Evolutionary conservation across 2,888 invertebrate genomes (phyloP), one percentile per base, ranked within the genome.

Genomic region (Brenthis ino): DNA sequence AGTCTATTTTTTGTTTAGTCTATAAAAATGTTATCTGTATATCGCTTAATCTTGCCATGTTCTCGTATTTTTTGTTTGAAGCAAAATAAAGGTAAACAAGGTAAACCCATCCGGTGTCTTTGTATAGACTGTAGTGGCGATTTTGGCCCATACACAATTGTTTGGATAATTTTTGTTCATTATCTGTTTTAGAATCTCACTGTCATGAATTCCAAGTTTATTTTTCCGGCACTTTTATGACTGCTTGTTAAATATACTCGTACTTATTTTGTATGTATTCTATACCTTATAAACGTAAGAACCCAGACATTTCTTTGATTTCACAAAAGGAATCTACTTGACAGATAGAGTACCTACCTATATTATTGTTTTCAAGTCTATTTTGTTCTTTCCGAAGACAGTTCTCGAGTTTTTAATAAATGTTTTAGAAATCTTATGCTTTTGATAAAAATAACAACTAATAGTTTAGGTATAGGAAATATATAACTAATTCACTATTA

Each of bases 21-120:
- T 74, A 48, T 57, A 24, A 33, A 50, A 56, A 68, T 70, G 57
- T 24, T 64, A 54, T 68, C 54, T 71, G 68, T 71, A 64, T 60
- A 64, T 65, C 56, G 54, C 50, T 67, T 58, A 75, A 70, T 72
- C 83, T 87, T 87, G 87, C 87, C 87, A 79, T 73, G 58, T 65
- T 74, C 80, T 83, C 78, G 72, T 75, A 74, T 82, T 87, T 87
- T 87, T 86, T 85, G 80, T 83, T 82, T 75, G 77, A 77, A 79
- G 80, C 81, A 84, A 87, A 75, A 88, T 85, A 87, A 87, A 86
- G 79, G 85, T 84, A 88, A 87, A 89, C 85, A 87, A 75, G 77
- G 79, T 81, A 77, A 79, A 78, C 81, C 82, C 88, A 87, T 90
- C 89, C 89, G 89, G 87, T 84, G 79, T 43, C 63, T 37, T 80